These are phyloP conservation scores for Poecilia latipinna DNA, from an alignment of 2,113 vertebrate genomes.

Conservation along the genomic window DNA sequence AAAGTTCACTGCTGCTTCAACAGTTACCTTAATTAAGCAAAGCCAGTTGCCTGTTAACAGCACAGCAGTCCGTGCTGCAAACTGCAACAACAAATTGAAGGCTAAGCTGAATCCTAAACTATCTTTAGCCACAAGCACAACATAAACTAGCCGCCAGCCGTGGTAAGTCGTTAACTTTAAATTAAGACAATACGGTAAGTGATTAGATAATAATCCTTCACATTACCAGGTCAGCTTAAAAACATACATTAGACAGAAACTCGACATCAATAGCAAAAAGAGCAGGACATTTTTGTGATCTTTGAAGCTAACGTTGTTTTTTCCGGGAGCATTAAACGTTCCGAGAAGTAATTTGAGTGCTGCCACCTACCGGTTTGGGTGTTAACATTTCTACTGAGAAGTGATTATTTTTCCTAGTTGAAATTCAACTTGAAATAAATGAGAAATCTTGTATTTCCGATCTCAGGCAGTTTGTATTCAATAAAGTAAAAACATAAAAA, in stretches of 20 bases:
- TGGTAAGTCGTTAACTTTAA: not conserved
- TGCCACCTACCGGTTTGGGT: conserved; percentile 40
- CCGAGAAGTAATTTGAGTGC: not conserved
- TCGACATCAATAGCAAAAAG: not conserved
- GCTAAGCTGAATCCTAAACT: not conserved
- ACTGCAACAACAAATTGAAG: not conserved
- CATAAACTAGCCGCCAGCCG: not conserved
- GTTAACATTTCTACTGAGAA: not conserved
- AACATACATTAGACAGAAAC: not conserved
- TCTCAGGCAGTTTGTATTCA: too few species aligned
- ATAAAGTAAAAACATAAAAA: too few species aligned
- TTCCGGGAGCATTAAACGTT: not conserved
- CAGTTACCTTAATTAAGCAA: not conserved
- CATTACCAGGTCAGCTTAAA: not conserved
- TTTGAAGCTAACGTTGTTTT: not conserved
- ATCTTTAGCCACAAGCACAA: not conserved
- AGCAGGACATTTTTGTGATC: not conserved
- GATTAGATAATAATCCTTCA: not conserved
- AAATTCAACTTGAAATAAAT: not conserved
- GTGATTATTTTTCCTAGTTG: not conserved
- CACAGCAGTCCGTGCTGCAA: not conserved
- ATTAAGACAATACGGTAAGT: not conserved
- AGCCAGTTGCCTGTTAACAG: not conserved
- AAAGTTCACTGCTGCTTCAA: not conserved
- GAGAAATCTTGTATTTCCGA: too few species aligned